Base-by-base conservation (phyloP, 2,797 vertebrate species). In the Syndactyla subalaris region DNA sequence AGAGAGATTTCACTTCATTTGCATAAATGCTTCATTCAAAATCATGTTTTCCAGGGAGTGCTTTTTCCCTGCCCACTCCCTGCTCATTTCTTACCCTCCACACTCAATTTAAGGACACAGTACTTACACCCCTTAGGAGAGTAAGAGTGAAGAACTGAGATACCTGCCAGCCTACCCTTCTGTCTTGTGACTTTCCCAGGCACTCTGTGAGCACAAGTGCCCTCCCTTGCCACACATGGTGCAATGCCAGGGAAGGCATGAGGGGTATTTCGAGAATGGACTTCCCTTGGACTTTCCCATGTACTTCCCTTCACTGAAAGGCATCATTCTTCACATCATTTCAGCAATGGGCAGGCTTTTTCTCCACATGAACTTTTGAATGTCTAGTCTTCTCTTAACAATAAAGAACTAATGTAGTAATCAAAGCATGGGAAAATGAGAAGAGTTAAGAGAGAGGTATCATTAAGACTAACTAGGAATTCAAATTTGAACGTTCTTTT, bases 191-290 rank as follows among this genome's bases (percentile, higher is more conserved):
- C 13, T 34, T 22, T 5, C 29, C 34, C 0, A 4, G 32, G 12
- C 38, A 17, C 14, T 15, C 3, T 0, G 14, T 9, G 34, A 73
- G 23, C 49, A 46, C 2, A 6, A 26, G 17, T 5, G 3, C 22
- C 36, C 20, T 59, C 65, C 46, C 32, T 24, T 51, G 34, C 12
- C 1, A 1, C 34, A 32, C 14, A 5, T 0, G 0, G 10, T 14
- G 34, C 52, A 57, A 2, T 36, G n/a, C 11, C 2, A 2, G 41
- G 26, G 68, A 38, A 59, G 17, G 38, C 3, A 10, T 4, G 9
- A 65, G n/a, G 12, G 17, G 30, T 1, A 1, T 52, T 82, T 61
- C 12, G 6, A 41, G 32, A 21, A 20, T 34, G 23, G 36, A 11
- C 5, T 83, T 75, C 32, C 17, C 32, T 46, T 24, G 21, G 32